phyloP scores from a whole-genome alignment of 2,888 invertebrate genomes.

The Embidobia sp. region DNA sequence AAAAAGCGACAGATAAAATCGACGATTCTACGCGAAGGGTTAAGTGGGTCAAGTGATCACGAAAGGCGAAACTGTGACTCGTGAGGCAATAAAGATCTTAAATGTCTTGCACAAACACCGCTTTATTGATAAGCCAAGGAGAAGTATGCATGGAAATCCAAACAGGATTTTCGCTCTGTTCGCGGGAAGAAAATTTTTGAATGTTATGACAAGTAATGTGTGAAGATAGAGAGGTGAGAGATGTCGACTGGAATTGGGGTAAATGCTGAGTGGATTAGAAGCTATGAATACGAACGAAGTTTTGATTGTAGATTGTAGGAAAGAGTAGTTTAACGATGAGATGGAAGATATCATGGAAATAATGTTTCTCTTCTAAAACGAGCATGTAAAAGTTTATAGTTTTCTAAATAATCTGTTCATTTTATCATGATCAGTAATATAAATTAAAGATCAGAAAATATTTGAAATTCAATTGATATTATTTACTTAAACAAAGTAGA shows the following conservation, averaged over 20 bases:
- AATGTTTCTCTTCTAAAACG: too few relatives aligned
- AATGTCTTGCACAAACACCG: conserved; percentile 3
- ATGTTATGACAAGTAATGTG: conserved; percentile 3
- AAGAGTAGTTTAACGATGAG: not conserved
- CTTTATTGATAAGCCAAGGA: conserved; percentile 4
- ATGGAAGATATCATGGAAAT: not conserved
- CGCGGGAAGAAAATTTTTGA: not conserved
- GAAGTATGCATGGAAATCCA: not conserved
- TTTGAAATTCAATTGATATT: too few relatives aligned
- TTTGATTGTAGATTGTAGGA: conserved; percentile 7
- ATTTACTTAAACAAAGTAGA: too few relatives aligned
- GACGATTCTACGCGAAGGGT: conserved; percentile 38
- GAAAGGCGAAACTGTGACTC: conserved; percentile 21
- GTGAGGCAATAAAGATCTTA: too few relatives aligned
- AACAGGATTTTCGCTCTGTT: conserved; percentile 19
- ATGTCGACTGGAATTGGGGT: not conserved
- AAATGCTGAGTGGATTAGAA: conserved; percentile 2
- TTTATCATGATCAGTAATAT: too few relatives aligned
- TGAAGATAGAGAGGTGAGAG: conserved; percentile 6
- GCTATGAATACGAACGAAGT: not conserved
- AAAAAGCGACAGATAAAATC: conserved; percentile 32
- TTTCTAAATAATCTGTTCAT: too few relatives aligned
- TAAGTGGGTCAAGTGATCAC: conserved; percentile 33
- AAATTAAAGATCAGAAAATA: too few relatives aligned
- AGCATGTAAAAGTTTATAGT: too few relatives aligned